A percentile compares a stretch with the other conserved stretches of the same genome.
phyloP scores from a whole-genome alignment of 2,113 vertebrate species.

The Aleadryas rufinucha region DNA sequence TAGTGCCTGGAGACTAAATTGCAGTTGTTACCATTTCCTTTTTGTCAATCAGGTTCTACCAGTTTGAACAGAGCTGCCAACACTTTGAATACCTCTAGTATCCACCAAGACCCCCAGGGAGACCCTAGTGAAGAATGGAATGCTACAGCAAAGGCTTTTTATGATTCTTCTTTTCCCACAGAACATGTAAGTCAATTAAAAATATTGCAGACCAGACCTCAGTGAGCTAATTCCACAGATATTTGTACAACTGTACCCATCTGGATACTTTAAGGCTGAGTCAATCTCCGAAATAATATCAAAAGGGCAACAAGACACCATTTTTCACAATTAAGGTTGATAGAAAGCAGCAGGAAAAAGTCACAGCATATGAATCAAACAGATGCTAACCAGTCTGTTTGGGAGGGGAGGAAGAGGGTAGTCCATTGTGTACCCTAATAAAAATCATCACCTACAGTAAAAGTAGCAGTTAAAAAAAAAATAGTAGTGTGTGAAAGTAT shows the following conservation, averaged over 20 bases:
- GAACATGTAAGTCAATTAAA: constrained; percentile 86
- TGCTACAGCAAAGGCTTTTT: constrained; percentile 74
- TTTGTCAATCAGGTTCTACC: constrained; percentile 76
- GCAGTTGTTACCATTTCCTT: constrained; percentile 74
- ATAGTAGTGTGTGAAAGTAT: not conserved
- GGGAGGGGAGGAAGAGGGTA: constrained; percentile 59
- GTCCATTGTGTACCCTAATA: constrained; percentile 40
- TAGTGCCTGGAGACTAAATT: constrained; percentile 64
- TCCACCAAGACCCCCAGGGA: constrained; percentile 67
- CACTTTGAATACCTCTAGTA: constrained; percentile 67
- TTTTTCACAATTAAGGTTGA: constrained; percentile 84
- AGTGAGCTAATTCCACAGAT: constrained; percentile 77
- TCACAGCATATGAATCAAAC: constrained; percentile 79
- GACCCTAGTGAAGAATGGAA: constrained; percentile 75
- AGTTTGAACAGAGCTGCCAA: constrained; percentile 70
- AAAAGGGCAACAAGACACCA: constrained; percentile 77
- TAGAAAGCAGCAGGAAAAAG: constrained; percentile 84
- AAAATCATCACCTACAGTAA: constrained; percentile 59
- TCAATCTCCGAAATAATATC: constrained; percentile 77
- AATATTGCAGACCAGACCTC: constrained; percentile 72
- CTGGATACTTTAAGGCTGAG: constrained; percentile 77
- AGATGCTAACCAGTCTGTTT: constrained; percentile 69
- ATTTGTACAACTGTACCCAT: constrained; percentile 75
- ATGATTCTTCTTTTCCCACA: constrained; percentile 77
- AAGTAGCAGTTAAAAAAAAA: not conserved